phyloP scores from a whole-genome alignment of 2,888 invertebrate species.

The Amblyjoppa fuscipennis region DNA sequence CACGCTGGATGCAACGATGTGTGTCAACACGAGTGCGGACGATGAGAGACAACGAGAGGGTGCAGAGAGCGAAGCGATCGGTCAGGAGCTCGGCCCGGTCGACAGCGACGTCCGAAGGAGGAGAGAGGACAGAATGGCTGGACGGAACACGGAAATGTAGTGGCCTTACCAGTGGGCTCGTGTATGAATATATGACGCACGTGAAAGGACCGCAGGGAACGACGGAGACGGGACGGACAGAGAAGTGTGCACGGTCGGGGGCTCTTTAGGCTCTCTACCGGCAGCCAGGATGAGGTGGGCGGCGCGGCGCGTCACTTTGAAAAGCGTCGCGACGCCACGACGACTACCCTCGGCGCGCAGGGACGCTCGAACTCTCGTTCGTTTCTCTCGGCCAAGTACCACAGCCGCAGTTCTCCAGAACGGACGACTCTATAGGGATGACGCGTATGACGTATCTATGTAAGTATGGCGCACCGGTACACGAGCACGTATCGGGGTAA shows the following conservation, averaged over 20 bases:
- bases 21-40: conserved; percentile 11
- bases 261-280: conserved; percentile 5
- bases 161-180: conserved; percentile 1
- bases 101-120: conserved; percentile 71
- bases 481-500: not conserved
- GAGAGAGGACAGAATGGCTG: conserved; percentile 45
- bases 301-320: conserved; percentile 67
- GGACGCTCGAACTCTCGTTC: conserved; percentile 52
- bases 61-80: conserved; percentile 70
- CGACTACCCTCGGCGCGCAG: conserved; percentile 41
- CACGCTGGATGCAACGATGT: conserved; percentile 4
- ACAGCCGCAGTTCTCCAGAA: conserved; percentile 25
- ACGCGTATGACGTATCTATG: conserved; percentile 15
- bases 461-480: not conserved
- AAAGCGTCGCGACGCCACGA: conserved; percentile 62
- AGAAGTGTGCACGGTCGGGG: conserved; percentile 45
- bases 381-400: conserved; percentile 52
- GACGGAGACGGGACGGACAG: conserved; percentile 24
- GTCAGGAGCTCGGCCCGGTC: conserved; percentile 60
- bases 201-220: not conserved
- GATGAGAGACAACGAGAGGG: conserved; percentile 37
- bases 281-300: conserved; percentile 47
- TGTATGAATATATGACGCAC: conserved; percentile 27
- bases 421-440: conserved; percentile 8
- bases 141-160: conserved; percentile 10